Percentiles rank a stretch among this genome's conserved stretches.
phyloP scores from a whole-genome alignment of 2,113 vertebrate species.

The Corythornis madagascariensis region DNA sequence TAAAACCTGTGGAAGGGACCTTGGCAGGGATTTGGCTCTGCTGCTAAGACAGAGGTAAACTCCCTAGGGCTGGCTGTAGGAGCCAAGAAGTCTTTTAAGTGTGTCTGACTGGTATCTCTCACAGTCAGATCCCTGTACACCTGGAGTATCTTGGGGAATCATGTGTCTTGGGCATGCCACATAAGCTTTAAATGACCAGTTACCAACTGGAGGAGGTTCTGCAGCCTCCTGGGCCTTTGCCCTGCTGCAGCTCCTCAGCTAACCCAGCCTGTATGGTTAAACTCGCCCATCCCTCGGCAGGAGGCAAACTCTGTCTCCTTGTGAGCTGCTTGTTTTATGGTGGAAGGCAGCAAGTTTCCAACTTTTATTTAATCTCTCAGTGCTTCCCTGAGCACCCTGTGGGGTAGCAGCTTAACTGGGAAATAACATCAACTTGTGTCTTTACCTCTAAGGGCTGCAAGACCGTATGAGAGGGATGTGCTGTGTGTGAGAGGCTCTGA shows the following conservation, averaged over 20 bases:
- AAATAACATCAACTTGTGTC: neutral
- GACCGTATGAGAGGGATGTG: neutral
- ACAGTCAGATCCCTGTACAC: neutral
- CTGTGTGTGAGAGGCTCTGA: neutral
- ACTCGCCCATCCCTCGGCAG: neutral
- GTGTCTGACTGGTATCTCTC: neutral
- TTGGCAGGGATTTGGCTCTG: neutral
- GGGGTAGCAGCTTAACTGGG: neutral
- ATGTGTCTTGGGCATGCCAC: neutral
- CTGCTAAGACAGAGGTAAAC: neutral
- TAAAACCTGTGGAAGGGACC: neutral
- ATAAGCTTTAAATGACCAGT: neutral
- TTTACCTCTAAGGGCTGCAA: neutral
- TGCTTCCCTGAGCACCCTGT: neutral
- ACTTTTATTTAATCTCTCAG: neutral
- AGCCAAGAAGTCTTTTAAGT: fast-evolving
- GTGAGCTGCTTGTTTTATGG: neutral
- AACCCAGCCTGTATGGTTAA: neutral
- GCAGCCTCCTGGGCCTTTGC: neutral
- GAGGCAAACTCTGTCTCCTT: neutral
- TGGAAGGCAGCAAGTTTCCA: neutral
- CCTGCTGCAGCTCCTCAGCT: neutral
- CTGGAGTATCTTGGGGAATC: neutral
- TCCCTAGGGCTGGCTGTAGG: neutral
- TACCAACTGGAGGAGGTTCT: neutral